phyloP scores from a whole-genome alignment of 2,888 invertebrate species.

The Phrixothrix hirtus region DNA sequence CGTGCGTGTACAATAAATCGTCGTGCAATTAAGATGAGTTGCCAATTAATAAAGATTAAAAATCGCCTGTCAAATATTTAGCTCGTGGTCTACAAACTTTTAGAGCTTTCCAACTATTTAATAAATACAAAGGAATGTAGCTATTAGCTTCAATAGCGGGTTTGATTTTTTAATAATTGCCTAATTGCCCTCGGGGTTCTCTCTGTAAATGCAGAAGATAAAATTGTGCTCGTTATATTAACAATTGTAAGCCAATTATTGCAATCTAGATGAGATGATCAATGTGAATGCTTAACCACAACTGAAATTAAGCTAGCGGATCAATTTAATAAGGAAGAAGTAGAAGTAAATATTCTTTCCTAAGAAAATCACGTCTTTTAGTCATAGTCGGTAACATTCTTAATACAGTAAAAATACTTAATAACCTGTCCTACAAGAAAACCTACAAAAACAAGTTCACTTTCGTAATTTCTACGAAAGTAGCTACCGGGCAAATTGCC shows the following conservation, averaged over 20 bases:
- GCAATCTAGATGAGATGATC: not conserved
- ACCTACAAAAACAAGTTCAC: constrained; percentile 11
- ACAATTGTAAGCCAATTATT: constrained; percentile 11
- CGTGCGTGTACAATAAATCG: constrained; percentile 3
- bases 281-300: constrained; percentile 7
- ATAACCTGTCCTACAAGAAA: constrained; percentile 15
- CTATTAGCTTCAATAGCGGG: not conserved
- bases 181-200: not conserved
- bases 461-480: constrained; percentile 10
- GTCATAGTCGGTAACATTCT: constrained; percentile 1
- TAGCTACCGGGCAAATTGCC: constrained; percentile 9
- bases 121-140: constrained; percentile 3
- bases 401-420: constrained; percentile 8
- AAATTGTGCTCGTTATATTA: not conserved
- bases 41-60: constrained; percentile 7
- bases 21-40: constrained; percentile 4
- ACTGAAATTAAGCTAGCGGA: constrained; percentile 17
- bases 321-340: constrained; percentile 13
- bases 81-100: constrained; percentile 6
- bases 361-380: constrained; percentile 1
- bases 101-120: not conserved
- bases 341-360: not conserved
- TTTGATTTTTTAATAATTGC: constrained; percentile 1
- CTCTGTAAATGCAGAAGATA: not conserved
- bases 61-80: constrained; percentile 3